Evolutionary conservation across 1,140 invertebrate species (phyloP), one percentile per base, ranked within the genome.

Genomic region (Pentalonia nigronervosa): DNA sequence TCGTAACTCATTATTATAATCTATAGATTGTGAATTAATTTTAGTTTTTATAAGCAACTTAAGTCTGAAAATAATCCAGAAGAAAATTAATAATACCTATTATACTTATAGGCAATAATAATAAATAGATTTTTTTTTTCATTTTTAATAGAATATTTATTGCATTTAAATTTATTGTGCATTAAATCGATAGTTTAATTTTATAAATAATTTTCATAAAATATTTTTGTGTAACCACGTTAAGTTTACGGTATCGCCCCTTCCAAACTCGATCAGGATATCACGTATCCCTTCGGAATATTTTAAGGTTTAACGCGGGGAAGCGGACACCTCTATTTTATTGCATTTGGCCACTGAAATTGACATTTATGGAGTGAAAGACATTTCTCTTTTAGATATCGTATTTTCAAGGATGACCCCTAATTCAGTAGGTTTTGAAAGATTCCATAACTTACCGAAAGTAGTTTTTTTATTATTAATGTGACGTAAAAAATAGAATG

Each of bases 311-410:
- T 36, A 53, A 86, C 81, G 34, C 17, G 14, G 30, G 41, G 91
- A 83, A 92, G 67, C 47, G 48, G 34, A 53, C 47, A 93, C 91
- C 81, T 86, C 91, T 93, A 93, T 93, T 93, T 93, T 93, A 93
- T 93, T 93, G 91, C 91, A 45, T 93, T 93, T 56, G 91, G 34
- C 41, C 91, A 56, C 91, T 93, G 91, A 56, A 93, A 93, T 93
- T 93, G 91, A 93, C 91, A 41, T 93, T 93, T 93, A 93, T 93
- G 91, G 81, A 93, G 91, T 93, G 91, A 93, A 36, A 93, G 81
- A 86, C 76, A 93, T 93, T 93, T 86, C 81, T 93, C 81, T 93
- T 45, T 93, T 34, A 56, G 48, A 93, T 86, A 53, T 93, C 91
- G 81, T 45, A 50, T 53, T 83, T 93, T 84, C 20, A 9, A 84